Evolutionary conservation across 2,113 vertebrate genomes (phyloP), one percentile per base, ranked within the genome.

Genomic region (Silurus asotus): DNA sequence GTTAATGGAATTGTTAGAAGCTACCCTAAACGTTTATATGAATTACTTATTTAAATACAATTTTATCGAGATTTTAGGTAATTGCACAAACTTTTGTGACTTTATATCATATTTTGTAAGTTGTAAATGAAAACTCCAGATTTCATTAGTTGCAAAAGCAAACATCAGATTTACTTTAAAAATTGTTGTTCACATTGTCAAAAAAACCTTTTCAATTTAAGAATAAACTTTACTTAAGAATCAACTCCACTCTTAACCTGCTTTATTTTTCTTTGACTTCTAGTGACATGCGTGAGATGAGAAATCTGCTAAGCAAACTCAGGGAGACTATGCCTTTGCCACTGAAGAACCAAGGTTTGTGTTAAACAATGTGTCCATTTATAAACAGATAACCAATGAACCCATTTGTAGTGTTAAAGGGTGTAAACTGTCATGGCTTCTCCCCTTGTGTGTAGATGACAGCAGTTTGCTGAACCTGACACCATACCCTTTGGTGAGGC

Each of bases 301-400:
- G 98, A 94, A 98, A 98, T 91, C 95, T 99, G 90, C 94, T 99
- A 94, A 99, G 97, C 93, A 99, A 98, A 98, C 97, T 99, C 96
- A 98, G 97, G 97, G 98, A 99, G 93, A 97, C 97, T 87, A 98
- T 99, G 98, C 98, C 98, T 94, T 95, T 98, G 93, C 97, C 98
- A 89, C 87, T 99, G 95, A 99, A 98, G 95, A 98, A 97, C 92
- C 97, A 99, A 97, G 97, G 98, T 97, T 91, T 85, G 93, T 91
- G 0, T 28, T 19, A 74, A 67, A 58, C 37, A 62, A 25, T 17
- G n/a, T 20, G 19, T 48, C 13, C 37, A 23, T 37, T 14, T 37
- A 37, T 70, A 61, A 59, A 37, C 55, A 8, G 2, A 62, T 19
- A 48, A 61, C 13, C 17, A 23, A 28, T 53, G 23, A 17, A 80